Evolutionary conservation across 2,797 vertebrate genomes (phyloP).

Genomic region (Hoplostethus mediterraneus): DNA sequence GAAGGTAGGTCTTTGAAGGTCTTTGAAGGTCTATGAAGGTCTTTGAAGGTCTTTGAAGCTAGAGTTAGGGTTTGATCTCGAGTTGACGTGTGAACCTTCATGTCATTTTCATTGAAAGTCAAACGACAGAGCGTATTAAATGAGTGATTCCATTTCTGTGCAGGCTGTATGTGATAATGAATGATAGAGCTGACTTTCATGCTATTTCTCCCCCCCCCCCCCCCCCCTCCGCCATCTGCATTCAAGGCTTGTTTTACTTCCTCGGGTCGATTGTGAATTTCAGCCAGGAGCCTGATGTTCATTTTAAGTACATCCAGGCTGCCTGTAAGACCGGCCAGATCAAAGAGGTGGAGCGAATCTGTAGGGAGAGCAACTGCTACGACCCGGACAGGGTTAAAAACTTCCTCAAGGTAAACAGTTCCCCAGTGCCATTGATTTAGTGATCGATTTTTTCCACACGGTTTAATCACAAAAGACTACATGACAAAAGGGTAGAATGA

Average conservation of each 20-base stretch:
- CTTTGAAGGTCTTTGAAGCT: no score
- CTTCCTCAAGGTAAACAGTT: constrained; percentile 86
- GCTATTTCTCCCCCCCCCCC: constrained; percentile 15
- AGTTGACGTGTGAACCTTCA: neutral
- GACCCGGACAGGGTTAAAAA: constrained; percentile 90
- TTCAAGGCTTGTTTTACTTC: constrained; percentile 91
- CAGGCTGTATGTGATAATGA: neutral
- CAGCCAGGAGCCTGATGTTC: constrained; percentile 92
- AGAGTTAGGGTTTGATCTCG: no score
- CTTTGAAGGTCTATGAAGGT: no score
- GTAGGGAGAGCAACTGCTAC: constrained; percentile 91
- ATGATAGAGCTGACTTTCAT: constrained; percentile 19
- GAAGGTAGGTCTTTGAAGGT: constrained; percentile 84
- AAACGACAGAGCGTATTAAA: neutral
- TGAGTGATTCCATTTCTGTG: neutral
- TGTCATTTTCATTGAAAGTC: neutral
- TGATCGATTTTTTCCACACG: neutral
- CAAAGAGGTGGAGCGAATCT: constrained; percentile 92
- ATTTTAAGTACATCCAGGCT: constrained; percentile 93
- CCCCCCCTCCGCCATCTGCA: constrained; percentile 23
- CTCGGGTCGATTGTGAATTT: constrained; percentile 94
- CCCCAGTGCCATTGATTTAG: neutral
- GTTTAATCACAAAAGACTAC: neutral
- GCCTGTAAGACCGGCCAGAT: constrained; percentile 92
- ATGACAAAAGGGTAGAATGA: neutral